These are phyloP conservation scores for Arrhamphus sclerolepis DNA, from an alignment of 2,797 vertebrate genomes.

Conservation along the genomic window DNA sequence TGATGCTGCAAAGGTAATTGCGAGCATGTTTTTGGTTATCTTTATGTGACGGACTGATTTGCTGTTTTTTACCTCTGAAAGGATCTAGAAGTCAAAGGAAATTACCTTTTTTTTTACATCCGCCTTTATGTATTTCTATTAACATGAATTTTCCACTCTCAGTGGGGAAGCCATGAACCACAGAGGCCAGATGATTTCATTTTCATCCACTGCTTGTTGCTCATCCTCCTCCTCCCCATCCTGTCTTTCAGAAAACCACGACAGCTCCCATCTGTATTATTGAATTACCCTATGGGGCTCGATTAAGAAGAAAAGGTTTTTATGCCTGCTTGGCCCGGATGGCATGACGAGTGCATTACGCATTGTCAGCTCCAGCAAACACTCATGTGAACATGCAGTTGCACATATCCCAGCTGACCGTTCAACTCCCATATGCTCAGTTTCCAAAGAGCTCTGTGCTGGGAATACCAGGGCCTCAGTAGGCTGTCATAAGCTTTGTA, in stretches of 20 bases:
- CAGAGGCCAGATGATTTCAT: constrained; percentile 36
- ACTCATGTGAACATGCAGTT: constrained; percentile 20
- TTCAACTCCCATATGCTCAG: constrained; percentile 59
- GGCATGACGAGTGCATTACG: constrained; percentile 59
- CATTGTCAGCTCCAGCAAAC: constrained; percentile 41
- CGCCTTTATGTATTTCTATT: constrained; percentile 9
- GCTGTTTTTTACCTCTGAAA: constrained; percentile 13
- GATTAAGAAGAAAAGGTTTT: constrained; percentile 59
- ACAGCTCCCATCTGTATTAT: constrained; percentile 69
- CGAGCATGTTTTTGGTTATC: constrained; percentile 12
- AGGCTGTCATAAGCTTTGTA: constrained; percentile 17
- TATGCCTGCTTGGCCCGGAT: constrained; percentile 49
- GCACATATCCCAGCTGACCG: constrained; percentile 53
- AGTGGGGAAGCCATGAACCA: constrained; percentile 29
- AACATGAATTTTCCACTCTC: constrained; percentile 33
- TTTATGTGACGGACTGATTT: constrained; percentile 13
- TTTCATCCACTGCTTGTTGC: constrained; percentile 40
- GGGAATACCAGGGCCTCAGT: constrained; percentile 32
- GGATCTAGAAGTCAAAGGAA: constrained; percentile 25
- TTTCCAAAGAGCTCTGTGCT: constrained; percentile 18
- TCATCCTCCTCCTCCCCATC: constrained; percentile 43
- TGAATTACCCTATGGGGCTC: constrained; percentile 53
- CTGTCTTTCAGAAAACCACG: constrained; percentile 52
- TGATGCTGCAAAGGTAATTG: constrained; percentile 25
- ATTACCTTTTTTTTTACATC: constrained; percentile 2